Base-by-base conservation (phyloP, 1,140 invertebrate species). In the Drosophila pseudoananassae region DNA sequence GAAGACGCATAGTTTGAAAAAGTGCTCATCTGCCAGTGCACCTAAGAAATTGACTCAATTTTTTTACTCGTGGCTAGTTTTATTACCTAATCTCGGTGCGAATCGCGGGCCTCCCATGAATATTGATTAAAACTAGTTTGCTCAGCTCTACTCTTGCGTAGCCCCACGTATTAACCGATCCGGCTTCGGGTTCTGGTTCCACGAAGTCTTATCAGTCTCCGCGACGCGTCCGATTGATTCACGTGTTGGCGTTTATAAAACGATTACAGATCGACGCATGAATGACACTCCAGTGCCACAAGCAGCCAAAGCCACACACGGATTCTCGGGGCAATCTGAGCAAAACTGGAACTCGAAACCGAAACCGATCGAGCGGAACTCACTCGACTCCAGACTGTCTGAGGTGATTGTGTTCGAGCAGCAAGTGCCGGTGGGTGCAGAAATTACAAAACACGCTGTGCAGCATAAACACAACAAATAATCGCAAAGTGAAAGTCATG, bases 221-320 rank as follows among this genome's bases (percentile, higher is more conserved):
- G 66, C 33, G 61, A 47, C 31, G 53, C 23, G 23, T 7, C 0
- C n/a, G 27, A 36, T 23, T 20, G 53, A 76, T 69, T 87, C 82
- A 87, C 82, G 82, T 87, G 82, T 75, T 46, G 70, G 60, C 83
- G 70, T 76, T 88, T 87, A 87, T 87, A 88, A 87, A 87, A 74
- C 55, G 75, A 87, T 88, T 87, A 82, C 69, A 50, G 55, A 15
- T 27, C 56, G 38, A 20, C 54, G 46, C 66, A 58, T 59, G 64
- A 87, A 15, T 71, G 65, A 78, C 82, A 87, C 61, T 87, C 78
- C 58, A 88, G 46, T 68, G 51, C 33, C 64, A 76, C 60, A 58
- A 60, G 56, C 66, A 45, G 54, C 31, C 51, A 46, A 68, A 70
- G 71, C 29, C 65, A 47, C 66, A 69, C 50, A 36, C n/a, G 52